Evolutionary conservation across 2,113 vertebrate species (phyloP).

Genomic region (Pedetes capensis): DNA sequence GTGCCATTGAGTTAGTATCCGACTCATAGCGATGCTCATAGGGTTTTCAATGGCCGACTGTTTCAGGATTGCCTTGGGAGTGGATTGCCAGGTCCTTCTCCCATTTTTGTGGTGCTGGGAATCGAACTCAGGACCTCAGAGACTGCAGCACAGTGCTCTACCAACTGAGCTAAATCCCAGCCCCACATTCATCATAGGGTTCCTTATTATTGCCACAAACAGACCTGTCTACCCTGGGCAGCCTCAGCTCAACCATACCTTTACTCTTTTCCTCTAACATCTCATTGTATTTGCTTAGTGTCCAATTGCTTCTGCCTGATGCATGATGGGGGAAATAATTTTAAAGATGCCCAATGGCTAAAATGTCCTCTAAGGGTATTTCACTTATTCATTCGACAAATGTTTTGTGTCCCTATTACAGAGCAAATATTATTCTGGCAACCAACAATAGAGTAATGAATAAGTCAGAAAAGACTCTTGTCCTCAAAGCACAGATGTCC

Average conservation of each 20-base stretch:
- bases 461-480: background rate
- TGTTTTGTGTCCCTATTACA: background rate
- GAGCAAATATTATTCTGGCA: background rate
- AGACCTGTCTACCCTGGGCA: background rate
- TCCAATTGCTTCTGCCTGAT: background rate
- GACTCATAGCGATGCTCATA: too few species aligned
- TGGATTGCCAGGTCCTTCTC: too few species aligned
- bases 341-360: background rate
- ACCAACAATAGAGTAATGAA: background rate
- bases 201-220: background rate
- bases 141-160: too few species aligned
- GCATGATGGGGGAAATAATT: background rate
- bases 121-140: too few species aligned
- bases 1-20: too few species aligned
- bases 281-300: background rate
- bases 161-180: too few species aligned
- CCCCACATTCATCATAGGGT: background rate
- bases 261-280: background rate
- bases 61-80: too few species aligned
- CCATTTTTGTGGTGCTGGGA: too few species aligned
- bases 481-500: background rate
- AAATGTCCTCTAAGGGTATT: background rate
- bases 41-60: too few species aligned
- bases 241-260: background rate
- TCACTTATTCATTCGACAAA: constrained; percentile 16